Conservation (phyloP, 2,888 invertebrate species). For the Anarsia innoxiella region DNA sequence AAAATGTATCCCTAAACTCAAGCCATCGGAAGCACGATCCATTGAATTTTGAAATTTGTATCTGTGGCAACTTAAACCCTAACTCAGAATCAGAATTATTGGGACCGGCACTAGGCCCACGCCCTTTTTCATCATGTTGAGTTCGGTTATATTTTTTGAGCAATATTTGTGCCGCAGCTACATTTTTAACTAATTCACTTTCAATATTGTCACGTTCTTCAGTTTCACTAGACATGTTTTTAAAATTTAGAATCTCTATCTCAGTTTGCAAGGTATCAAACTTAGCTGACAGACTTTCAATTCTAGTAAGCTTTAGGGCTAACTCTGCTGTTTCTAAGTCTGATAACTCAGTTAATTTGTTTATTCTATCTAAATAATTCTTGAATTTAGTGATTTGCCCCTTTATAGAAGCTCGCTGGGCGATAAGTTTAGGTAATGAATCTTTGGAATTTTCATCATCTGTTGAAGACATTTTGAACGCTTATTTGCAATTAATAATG, state of each 20-base stretch:
- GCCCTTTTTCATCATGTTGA: too few relatives aligned
- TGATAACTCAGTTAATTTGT: neutral
- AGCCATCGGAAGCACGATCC: too few relatives aligned
- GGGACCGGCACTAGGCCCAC: conserved; percentile 3
- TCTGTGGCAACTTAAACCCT: too few relatives aligned
- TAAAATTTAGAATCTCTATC: conserved; percentile 14
- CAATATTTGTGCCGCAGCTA: conserved; percentile 16
- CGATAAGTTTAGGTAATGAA: too few relatives aligned
- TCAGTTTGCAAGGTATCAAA: conserved; percentile 13
- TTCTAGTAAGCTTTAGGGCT: conserved; percentile 9
- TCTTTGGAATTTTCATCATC: too few relatives aligned
- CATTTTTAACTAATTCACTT: conserved; percentile 9
- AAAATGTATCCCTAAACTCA: too few relatives aligned
- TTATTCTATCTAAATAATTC: conserved; percentile 10
- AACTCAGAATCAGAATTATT: conserved; percentile 3
- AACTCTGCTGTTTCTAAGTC: conserved; percentile 9
- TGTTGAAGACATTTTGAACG: too few relatives aligned
- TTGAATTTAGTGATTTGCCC: too few relatives aligned
- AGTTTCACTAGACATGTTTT: conserved; percentile 6
- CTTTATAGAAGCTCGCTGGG: conserved; percentile 13
- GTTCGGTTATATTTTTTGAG: too few relatives aligned
- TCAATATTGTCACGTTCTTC: conserved; percentile 16
- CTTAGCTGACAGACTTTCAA: conserved; percentile 7
- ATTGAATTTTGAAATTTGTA: too few relatives aligned
- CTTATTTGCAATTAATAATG: too few relatives aligned